Evolutionary conservation across 2,797 vertebrate genomes (phyloP).

Genomic region (Acipenser transmontanus): DNA sequence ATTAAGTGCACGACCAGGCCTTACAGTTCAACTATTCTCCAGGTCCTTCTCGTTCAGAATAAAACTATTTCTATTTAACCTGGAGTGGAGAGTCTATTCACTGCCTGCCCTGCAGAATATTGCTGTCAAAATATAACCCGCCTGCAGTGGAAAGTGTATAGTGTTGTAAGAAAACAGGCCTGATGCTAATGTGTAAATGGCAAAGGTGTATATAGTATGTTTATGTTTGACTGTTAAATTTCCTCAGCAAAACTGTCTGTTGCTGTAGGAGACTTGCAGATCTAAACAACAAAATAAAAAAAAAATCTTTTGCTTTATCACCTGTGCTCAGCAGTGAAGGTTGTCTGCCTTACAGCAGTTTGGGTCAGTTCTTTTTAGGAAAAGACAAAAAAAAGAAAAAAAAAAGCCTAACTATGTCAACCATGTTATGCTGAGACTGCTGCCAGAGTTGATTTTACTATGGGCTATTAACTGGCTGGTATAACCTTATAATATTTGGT

Average conservation of each 20-base stretch:
- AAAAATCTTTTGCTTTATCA: constrained; percentile 82
- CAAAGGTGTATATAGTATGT: constrained; percentile 99
- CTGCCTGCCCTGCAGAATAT: constrained; percentile 86
- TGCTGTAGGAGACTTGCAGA: constrained; percentile 88
- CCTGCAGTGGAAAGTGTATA: constrained; percentile 94
- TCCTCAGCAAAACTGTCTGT: constrained; percentile 85
- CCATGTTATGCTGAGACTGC: constrained; percentile 79
- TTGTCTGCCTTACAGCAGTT: constrained; percentile 80
- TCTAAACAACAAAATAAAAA: constrained; percentile 54
- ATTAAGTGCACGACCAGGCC: constrained; percentile 79
- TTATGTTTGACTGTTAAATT: constrained; percentile 97
- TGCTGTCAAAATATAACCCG: constrained; percentile 81
- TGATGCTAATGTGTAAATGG: constrained; percentile 93
- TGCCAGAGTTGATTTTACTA: constrained; percentile 83
- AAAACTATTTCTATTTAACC: constrained; percentile 78
- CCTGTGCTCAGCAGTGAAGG: constrained; percentile 85
- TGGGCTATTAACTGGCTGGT: constrained; percentile 79
- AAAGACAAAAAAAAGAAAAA: constrained; percentile 36
- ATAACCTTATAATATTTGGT: constrained; percentile 87
- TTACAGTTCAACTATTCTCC: constrained; percentile 75
- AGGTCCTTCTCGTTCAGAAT: constrained; percentile 78
- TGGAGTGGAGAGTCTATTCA: constrained; percentile 84
- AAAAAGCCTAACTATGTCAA: constrained; percentile 73
- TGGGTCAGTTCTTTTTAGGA: constrained; percentile 78
- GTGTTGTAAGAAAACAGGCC: constrained; percentile 91